A percentile compares a stretch with the other conserved stretches of the same genome.
phyloP scores from a whole-genome alignment of 2,113 vertebrate species.

The Elgaria multicarinata region DNA sequence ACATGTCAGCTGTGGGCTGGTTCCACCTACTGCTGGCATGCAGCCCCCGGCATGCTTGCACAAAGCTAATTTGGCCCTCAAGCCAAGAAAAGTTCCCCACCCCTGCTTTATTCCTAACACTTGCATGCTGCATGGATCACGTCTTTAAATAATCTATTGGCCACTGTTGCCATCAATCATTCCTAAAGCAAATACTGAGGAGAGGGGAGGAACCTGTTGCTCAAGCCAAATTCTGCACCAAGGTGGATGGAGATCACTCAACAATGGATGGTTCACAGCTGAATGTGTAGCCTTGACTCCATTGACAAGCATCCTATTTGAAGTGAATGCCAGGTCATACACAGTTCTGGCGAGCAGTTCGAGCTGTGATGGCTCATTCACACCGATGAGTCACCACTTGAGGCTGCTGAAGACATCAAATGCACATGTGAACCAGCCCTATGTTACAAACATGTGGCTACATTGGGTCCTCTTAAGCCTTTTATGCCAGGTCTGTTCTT shows the following conservation, averaged over 20 bases:
- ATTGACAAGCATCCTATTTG: background rate
- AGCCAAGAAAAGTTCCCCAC: too few relatives aligned
- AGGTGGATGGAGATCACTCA: background rate
- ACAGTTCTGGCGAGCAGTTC: too few relatives aligned
- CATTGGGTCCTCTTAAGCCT: background rate
- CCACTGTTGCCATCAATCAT: too few relatives aligned
- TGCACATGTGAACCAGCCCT: background rate
- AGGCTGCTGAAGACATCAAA: background rate
- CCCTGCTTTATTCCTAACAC: too few relatives aligned
- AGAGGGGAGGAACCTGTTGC: background rate
- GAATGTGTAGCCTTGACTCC: background rate
- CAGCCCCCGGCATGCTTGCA: too few relatives aligned
- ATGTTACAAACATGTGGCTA: background rate
- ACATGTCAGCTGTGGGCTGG: too few relatives aligned
- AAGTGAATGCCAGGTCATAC: background rate
- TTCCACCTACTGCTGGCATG: too few relatives aligned
- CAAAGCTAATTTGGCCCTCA: too few relatives aligned
- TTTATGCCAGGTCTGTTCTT: background rate
- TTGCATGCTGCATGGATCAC: too few relatives aligned
- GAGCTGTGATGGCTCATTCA: background rate
- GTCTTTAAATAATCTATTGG: too few relatives aligned
- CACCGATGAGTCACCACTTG: background rate
- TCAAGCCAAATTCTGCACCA: background rate
- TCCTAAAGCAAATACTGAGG: too few relatives aligned
- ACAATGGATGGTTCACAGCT: background rate